Conservation (phyloP, 1,140 invertebrate genomes). For the Augochlora pura region DNA sequence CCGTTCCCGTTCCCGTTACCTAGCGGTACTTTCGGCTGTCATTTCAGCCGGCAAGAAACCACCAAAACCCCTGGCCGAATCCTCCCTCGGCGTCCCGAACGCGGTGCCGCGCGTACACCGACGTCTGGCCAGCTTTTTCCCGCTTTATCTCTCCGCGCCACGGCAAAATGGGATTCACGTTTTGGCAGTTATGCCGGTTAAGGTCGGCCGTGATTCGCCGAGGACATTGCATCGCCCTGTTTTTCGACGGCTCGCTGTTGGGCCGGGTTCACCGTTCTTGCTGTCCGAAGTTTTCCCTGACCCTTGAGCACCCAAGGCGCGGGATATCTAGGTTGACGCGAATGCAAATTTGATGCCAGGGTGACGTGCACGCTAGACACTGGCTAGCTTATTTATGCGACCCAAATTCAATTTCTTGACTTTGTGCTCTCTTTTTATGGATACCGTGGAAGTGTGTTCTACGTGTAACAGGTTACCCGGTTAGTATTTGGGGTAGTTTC, state of each 20-base stretch:
- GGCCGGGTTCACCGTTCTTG: background rate
- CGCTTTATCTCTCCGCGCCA: slow-evolving; percentile 25
- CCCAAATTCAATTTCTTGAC: no score
- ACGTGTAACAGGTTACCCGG: no score
- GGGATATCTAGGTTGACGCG: no score
- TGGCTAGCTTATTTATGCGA: no score
- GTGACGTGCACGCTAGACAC: no score
- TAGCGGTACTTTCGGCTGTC: slow-evolving; percentile 22
- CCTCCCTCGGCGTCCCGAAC: background rate
- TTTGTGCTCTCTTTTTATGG: no score
- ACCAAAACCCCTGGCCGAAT: no score
- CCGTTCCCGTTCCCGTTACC: background rate
- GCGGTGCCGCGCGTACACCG: background rate
- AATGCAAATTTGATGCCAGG: no score
- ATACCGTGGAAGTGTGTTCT: no score
- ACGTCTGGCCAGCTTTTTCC: slow-evolving; percentile 17
- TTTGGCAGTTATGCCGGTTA: slow-evolving; percentile 38
- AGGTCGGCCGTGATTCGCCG: background rate
- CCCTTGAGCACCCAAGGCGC: no score
- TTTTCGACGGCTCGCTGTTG: background rate
- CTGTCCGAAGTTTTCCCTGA: background rate
- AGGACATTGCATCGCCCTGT: slow-evolving; percentile 17
- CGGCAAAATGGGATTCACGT: slow-evolving; percentile 34
- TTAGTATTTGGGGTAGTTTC: no score
- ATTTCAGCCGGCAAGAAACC: slow-evolving; percentile 24